Percentiles rank a stretch among this genome's conserved stretches.
Evolutionary conservation across 1,140 invertebrate genomes (phyloP).

Genomic region (Bombus turneri): DNA sequence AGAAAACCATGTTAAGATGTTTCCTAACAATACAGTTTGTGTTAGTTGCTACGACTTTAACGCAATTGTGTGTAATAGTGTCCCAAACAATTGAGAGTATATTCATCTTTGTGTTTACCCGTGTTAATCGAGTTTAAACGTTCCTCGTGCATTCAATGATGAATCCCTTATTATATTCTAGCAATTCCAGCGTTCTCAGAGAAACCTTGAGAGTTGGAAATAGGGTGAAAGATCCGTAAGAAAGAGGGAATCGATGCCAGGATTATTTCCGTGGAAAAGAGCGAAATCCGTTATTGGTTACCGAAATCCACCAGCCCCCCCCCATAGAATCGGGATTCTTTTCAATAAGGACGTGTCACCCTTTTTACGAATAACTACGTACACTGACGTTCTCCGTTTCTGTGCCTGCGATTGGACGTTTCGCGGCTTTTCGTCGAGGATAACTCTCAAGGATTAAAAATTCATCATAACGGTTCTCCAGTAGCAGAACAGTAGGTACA

Average conservation of each 20-base stretch:
- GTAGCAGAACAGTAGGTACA: too few species aligned
- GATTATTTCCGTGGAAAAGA: constrained; percentile 21
- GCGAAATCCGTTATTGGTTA: constrained; percentile 43
- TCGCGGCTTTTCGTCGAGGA: not conserved
- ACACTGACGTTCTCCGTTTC: not conserved
- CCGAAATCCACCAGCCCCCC: constrained; percentile 14
- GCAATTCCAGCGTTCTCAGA: not conserved
- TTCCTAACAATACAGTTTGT: too few species aligned
- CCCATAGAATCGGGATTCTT: constrained; percentile 20
- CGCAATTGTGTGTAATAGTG: too few species aligned
- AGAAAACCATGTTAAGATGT: too few species aligned
- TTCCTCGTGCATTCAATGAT: not conserved
- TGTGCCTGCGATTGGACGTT: not conserved
- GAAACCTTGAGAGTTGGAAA: not conserved
- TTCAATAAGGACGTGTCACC: constrained; percentile 44
- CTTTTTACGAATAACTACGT: constrained; percentile 8
- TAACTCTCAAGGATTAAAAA: constrained; percentile 35
- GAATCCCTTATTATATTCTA: not conserved
- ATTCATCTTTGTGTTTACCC: not conserved
- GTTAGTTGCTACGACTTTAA: too few species aligned
- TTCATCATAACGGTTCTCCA: constrained; percentile 19
- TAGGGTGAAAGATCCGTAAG: not conserved
- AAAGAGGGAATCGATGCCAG: not conserved
- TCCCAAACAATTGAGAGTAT: not conserved
- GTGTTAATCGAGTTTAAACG: constrained; percentile 9